Conservation (phyloP, 92 coral and sea anemone species). For the Parazoanthus swiftii region DNA sequence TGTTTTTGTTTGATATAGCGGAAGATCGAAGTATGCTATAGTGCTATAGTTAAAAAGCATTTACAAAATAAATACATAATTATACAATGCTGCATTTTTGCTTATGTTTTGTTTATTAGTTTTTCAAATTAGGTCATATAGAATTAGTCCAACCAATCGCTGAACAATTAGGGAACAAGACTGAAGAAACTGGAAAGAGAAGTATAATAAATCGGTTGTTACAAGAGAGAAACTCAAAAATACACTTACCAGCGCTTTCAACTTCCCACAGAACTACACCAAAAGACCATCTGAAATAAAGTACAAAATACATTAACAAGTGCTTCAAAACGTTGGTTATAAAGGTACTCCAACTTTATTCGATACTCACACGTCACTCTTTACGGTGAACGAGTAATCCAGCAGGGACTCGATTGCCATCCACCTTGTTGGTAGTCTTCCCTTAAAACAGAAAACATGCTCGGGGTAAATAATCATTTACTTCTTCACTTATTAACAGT, state of each 20-base stretch:
- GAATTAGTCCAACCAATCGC: not conserved
- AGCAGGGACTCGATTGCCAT: slow-evolving; percentile 42
- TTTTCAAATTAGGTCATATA: not conserved
- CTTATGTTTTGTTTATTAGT: not conserved
- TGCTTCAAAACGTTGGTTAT: not conserved
- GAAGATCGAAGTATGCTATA: no score
- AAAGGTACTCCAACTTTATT: not conserved
- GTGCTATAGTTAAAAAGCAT: no score
- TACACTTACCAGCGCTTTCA: slow-evolving; percentile 38
- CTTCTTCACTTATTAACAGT: no score
- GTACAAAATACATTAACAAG: not conserved
- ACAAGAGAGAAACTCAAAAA: not conserved
- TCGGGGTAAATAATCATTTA: no score
- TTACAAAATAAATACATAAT: not conserved
- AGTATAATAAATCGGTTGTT: not conserved
- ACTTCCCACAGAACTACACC: slow-evolving; percentile 44
- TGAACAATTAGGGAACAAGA: not conserved
- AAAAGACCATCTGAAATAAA: slow-evolving; percentile 36
- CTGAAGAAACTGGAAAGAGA: not conserved
- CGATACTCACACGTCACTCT: slow-evolving; percentile 37
- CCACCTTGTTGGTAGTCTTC: slow-evolving; percentile 31
- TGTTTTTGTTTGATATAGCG: not conserved
- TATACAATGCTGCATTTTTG: not conserved
- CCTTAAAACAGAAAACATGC: not conserved
- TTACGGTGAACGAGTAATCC: slow-evolving; percentile 30